Base-by-base conservation (phyloP, 2,888 invertebrate species). In the Drosophila hamatofila region DNA sequence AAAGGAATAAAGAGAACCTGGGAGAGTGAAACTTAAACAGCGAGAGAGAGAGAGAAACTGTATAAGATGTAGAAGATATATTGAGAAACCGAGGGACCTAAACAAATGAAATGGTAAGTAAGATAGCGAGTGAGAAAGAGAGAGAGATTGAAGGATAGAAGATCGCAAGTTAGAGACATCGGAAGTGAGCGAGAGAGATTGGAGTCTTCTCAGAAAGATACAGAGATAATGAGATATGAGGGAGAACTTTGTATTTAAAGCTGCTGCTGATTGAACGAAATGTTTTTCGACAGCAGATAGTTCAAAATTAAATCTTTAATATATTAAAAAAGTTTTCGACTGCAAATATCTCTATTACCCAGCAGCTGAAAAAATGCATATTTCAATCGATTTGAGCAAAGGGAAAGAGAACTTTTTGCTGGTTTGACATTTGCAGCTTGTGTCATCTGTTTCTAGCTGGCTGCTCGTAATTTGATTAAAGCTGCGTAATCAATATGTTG, bases 401-500 rank as follows among this genome's bases (percentile, higher is more conserved):
- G 48, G 0, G 27, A 18, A 6, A 1, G 18, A 6, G 2, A 18
- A 18, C 27, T 18, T n/a, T 48, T 48, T 48, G 37, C n/a, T 12
- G 12, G 12, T 11, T 27, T 48, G 27, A 49, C 35, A 33, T 52
- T 16, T 55, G 39, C 23, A 30, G 21, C 33, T 44, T 25, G 42
- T 41, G 33, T n/a, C 49, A 59, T 56, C 49, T n/a, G 25, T n/a
- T 25, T 49, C 11, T 35, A 57, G 21, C 16, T 39, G 21, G 44
- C 55, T 42, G 37, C 6, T 51, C 25, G 25, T 42, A 61, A 83
- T 78, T 78, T 81, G 78, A 83, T 80, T 71, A 71, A 73, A 81
- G 73, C 67, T 68, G 78, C 79, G 70, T 61, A 71, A 71, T 67
- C 54, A 79, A 81, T 81, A 49, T 71, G 76, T 82, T 65, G 82